Evolutionary conservation across 2,888 invertebrate genomes (phyloP), one percentile per base, ranked within the genome.

Genomic region (Pterostichus niger): DNA sequence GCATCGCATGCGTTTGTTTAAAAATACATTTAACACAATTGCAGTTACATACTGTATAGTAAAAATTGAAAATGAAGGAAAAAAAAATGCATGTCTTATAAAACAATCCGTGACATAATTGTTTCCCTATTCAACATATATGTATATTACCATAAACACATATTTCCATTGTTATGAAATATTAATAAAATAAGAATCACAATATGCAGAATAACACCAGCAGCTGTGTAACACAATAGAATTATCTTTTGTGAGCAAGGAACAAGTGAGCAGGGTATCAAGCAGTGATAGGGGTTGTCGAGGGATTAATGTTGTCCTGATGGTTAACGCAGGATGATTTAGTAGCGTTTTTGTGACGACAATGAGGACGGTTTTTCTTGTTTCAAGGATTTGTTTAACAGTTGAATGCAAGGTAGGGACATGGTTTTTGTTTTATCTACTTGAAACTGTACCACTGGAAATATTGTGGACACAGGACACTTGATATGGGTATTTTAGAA

Each of bases 371-470:
- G 64, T 35, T 64, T 61, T 35, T 64, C 35, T 64, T n/a, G 11
- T 33, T 64, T 64, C 64, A 64, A 64, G 64, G 64, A 64, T 64
- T 64, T 64, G 64, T 64, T 64, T 1, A 64, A 64, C 35, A 35
- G 33, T 24, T 24, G 24, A 24, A 24, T 24, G 24, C 3, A 49
- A 49, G n/a, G 2, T 49, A n/a, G 64, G n/a, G 33, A 64, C 64
- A 64, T 33, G 64, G 1, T 64, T 64, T 64, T 64, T 64, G 64
- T 64, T 64, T 64, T 64, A 64, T 64, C 64, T 64, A 64, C 64
- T 35, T 64, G 64, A 11, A 59, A 59, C 9, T n/a, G 6, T 0
- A 1, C 49, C 11, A 49, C 11, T 49, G 5, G 40, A 40, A 40
- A 40, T 40, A 40, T 40, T 40, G 40, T 40, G 9, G 40, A 40